phyloP scores from a whole-genome alignment of 2,888 invertebrate genomes.

The Biston betularia region DNA sequence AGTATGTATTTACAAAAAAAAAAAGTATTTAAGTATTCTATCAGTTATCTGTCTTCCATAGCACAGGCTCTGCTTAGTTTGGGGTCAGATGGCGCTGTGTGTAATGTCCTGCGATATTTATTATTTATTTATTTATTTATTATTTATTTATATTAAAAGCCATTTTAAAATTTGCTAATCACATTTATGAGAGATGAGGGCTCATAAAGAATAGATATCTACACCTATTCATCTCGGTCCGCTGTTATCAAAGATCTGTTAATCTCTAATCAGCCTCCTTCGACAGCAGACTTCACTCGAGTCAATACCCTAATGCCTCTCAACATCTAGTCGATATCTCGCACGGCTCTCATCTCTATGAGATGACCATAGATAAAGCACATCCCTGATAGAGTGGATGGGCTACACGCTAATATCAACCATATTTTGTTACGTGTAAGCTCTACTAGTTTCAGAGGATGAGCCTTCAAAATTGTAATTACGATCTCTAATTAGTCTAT shows the following conservation, averaged over 20 bases:
- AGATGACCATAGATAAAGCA: slow-evolving; percentile 41
- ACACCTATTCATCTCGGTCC: neutral
- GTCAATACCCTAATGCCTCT: slow-evolving; percentile 49
- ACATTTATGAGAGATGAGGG: neutral
- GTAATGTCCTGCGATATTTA: no score
- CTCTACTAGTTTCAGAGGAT: neutral
- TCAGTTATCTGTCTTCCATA: no score
- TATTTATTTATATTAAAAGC: no score
- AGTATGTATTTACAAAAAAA: no score
- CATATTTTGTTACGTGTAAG: neutral
- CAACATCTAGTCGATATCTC: slow-evolving; percentile 41
- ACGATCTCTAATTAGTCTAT: no score
- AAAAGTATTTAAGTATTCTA: no score
- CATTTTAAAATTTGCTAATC: neutral
- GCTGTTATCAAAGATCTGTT: neutral
- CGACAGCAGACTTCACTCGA: slow-evolving; percentile 28
- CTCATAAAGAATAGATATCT: no score
- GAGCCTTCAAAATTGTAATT: neutral
- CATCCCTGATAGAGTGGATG: slow-evolving; percentile 13
- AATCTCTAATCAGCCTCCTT: slow-evolving; percentile 6
- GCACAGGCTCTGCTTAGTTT: no score
- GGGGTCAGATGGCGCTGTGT: no score
- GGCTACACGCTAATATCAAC: neutral
- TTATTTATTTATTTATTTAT: no score
- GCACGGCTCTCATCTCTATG: slow-evolving; percentile 42